phyloP scores from a whole-genome alignment of 2,797 vertebrate genomes.

The Megalops cyprinoides region DNA sequence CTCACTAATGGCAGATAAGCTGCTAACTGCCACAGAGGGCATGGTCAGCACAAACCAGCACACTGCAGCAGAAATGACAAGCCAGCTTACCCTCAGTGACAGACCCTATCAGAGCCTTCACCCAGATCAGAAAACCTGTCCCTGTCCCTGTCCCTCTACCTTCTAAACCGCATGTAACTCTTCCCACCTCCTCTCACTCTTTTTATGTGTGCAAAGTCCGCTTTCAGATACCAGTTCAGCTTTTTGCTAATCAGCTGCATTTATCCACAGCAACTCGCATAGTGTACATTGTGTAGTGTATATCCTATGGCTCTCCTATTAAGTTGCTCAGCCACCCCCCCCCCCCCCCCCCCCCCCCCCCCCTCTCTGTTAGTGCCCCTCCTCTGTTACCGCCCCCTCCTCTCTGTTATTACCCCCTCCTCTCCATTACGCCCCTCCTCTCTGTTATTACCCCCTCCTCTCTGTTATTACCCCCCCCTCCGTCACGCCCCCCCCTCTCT shows the following conservation, averaged over 20 bases:
- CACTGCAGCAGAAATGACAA: slow-evolving; percentile 7
- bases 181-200: too few species aligned
- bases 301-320: too few species aligned
- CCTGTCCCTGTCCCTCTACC: not conserved
- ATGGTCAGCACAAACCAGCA: slow-evolving; percentile 30
- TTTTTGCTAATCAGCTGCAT: too few species aligned
- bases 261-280: too few species aligned
- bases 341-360: too few species aligned
- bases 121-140: not conserved
- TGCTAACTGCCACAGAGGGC: not conserved
- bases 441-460: too few species aligned
- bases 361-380: too few species aligned
- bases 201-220: not conserved
- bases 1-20: slow-evolving; percentile 36
- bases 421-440: too few species aligned
- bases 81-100: not conserved
- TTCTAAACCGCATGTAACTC: not conserved
- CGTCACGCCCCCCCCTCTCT: not conserved
- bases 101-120: not conserved
- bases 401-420: too few species aligned
- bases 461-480: not conserved
- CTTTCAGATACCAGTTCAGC: not conserved
- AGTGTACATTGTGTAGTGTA: too few species aligned
- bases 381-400: too few species aligned
- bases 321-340: too few species aligned